phyloP scores from a whole-genome alignment of 2,888 invertebrate species.

The Byasa hedistus region DNA sequence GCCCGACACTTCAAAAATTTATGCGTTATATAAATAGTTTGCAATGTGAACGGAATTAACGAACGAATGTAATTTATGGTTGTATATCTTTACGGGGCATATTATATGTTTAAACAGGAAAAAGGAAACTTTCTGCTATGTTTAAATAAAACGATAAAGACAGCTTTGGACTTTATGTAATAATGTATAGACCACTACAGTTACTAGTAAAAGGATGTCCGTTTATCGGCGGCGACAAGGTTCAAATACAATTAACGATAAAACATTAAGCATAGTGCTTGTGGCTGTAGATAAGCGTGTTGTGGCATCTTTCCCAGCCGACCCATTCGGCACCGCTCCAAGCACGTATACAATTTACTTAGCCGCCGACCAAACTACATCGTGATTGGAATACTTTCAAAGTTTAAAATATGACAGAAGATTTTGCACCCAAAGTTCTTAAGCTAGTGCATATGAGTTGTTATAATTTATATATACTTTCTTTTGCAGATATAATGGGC shows the following conservation, averaged over 20 bases:
- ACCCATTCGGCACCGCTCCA: slow-evolving; percentile 72
- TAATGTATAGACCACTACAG: not conserved
- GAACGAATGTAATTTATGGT: too few relatives aligned
- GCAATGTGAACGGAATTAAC: too few relatives aligned
- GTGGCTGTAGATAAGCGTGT: slow-evolving; percentile 33
- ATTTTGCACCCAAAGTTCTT: slow-evolving; percentile 7
- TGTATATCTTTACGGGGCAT: too few relatives aligned
- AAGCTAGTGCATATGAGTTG: too few relatives aligned
- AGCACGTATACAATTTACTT: slow-evolving; percentile 78
- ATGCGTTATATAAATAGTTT: too few relatives aligned
- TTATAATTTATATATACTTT: too few relatives aligned
- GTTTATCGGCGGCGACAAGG: not conserved
- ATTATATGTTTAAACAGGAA: too few relatives aligned
- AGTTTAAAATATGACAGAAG: slow-evolving; percentile 47
- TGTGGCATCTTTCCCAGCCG: slow-evolving; percentile 53
- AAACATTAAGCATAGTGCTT: slow-evolving; percentile 22
- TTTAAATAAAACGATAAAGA: not conserved
- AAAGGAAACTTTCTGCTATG: too few relatives aligned
- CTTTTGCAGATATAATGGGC: too few relatives aligned
- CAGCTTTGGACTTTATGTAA: not conserved
- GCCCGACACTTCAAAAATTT: too few relatives aligned
- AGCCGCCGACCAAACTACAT: slow-evolving; percentile 55
- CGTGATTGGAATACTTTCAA: slow-evolving; percentile 70
- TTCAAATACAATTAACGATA: slow-evolving; percentile 23
- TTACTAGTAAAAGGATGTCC: not conserved